A percentile compares a stretch with the other conserved stretches of the same genome.
Conservation (phyloP, 2,888 invertebrate species). For the Encarsia formosa region DNA sequence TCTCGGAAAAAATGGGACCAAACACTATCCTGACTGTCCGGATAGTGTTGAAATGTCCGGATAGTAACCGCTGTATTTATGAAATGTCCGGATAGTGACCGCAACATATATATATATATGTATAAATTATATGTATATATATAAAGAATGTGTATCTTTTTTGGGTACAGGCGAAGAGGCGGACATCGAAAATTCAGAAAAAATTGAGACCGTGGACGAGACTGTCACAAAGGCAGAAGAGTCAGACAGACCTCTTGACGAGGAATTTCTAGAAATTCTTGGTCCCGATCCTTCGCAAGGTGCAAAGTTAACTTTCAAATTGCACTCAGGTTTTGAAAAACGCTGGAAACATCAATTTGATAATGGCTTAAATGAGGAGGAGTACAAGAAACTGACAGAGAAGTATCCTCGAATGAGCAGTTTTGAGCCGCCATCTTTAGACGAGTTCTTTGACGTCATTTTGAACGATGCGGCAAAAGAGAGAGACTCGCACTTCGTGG, state of each 20-base stretch:
- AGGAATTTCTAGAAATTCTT: conserved; percentile 10
- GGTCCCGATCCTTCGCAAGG: conserved; percentile 20
- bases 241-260: not conserved
- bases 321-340: conserved; percentile 11
- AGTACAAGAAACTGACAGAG: conserved; percentile 9
- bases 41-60: no score
- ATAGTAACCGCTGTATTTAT: no score
- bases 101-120: no score
- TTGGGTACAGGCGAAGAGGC: no score
- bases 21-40: no score
- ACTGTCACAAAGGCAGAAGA: no score
- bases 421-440: conserved; percentile 20
- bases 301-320: conserved; percentile 1
- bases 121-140: no score
- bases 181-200: no score
- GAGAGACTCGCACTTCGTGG: conserved; percentile 10
- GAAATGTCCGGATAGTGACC: no score
- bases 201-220: no score
- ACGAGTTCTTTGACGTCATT: conserved; percentile 14
- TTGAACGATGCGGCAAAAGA: conserved; percentile 7
- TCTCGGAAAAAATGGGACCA: no score
- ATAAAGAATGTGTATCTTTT: no score
- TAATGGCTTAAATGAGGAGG: conserved; percentile 15
- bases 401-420: conserved; percentile 10
- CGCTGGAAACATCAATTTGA: conserved; percentile 23